These are phyloP conservation scores for Lysandra coridon DNA, from an alignment of 2,888 invertebrate species.

Conservation along the genomic window DNA sequence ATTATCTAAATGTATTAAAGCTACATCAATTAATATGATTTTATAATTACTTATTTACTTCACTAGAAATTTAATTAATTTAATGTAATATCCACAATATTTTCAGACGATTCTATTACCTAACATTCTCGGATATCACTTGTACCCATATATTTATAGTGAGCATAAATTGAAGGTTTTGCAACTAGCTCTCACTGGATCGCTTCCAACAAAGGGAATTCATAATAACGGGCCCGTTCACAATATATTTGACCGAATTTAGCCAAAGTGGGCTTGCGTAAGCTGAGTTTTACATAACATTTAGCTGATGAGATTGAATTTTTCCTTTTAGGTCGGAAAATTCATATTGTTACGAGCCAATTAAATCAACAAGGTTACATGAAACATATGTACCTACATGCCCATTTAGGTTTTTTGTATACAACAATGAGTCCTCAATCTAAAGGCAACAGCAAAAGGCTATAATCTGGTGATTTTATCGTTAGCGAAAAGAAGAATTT, in stretches of 20 bases:
- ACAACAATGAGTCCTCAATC: background rate
- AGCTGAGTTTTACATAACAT: background rate
- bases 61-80: too few relatives aligned
- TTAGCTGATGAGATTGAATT: background rate
- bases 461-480: too few relatives aligned
- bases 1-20: too few relatives aligned
- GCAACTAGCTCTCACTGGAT: slow-evolving; percentile 26
- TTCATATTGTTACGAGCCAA: background rate
- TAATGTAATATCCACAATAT: too few relatives aligned
- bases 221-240: slow-evolving; percentile 11
- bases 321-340: background rate
- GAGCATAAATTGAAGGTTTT: slow-evolving; percentile 26
- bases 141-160: background rate
- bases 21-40: too few relatives aligned
- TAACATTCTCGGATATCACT: background rate
- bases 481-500: background rate
- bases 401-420: background rate
- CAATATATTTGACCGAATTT: slow-evolving; percentile 4
- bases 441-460: background rate
- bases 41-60: too few relatives aligned
- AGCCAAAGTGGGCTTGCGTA: slow-evolving; percentile 4
- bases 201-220: slow-evolving; percentile 30
- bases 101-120: background rate
- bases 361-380: background rate
- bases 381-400: background rate